Percentiles rank a stretch among this genome's conserved stretches.
These are phyloP conservation scores for Habropoda laboriosa DNA, from an alignment of 1,140 invertebrate species.

Conservation along the genomic window DNA sequence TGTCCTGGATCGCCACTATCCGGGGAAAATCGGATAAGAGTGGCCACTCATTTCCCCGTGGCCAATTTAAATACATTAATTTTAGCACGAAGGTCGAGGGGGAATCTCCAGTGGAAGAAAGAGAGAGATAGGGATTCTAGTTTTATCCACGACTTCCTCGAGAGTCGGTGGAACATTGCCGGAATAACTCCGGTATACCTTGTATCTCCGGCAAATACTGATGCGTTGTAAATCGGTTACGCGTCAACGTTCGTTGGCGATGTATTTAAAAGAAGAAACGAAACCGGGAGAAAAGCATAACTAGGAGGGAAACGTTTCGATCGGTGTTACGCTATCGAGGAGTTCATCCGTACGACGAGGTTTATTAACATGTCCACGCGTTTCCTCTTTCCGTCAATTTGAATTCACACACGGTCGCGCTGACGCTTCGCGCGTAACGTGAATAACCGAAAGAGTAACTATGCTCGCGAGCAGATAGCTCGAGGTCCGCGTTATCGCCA, in stretches of 20 bases:
- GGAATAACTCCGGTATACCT: slow-evolving; percentile 13
- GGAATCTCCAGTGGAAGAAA: background rate
- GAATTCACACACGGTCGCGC: background rate
- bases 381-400: slow-evolving; percentile 7
- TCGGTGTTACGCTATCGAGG: background rate
- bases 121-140: background rate
- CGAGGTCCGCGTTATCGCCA: no score
- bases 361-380: slow-evolving; percentile 36
- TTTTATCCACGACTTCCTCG: slow-evolving; percentile 25
- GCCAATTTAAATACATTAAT: slow-evolving; percentile 29
- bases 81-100: background rate
- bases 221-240: slow-evolving; percentile 22
- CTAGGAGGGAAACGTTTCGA: background rate
- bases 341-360: background rate
- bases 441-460: slow-evolving; percentile 5
- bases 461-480: no score
- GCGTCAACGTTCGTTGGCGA: background rate
- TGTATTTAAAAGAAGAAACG: background rate
- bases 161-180: slow-evolving; percentile 26
- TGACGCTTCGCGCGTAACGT: background rate
- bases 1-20: no score
- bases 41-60: background rate
- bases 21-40: background rate
- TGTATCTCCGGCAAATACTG: slow-evolving; percentile 19
- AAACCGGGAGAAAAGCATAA: slow-evolving; percentile 17